Evolutionary conservation across 2,888 invertebrate genomes (phyloP), one percentile per base, ranked within the genome.

Genomic region (Agriotes lineatus): DNA sequence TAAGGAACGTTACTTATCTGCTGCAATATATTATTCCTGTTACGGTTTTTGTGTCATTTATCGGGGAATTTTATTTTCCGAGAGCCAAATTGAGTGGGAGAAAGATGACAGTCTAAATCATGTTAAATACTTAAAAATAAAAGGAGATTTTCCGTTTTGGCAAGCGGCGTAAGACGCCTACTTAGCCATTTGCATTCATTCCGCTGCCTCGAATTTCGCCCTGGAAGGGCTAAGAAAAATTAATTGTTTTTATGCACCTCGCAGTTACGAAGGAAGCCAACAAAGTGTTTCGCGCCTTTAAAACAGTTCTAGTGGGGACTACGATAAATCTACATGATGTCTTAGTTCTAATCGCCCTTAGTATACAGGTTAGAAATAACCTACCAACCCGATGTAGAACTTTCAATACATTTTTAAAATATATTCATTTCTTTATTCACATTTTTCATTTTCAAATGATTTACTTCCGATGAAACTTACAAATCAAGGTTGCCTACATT

Each of bases 241-340:
- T 64, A 64, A 64, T 64, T 64, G 63, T 64, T 54, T 64, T 64
- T 64, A 64, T 64, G 63, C 63, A 64, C 56, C 56, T 64, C 37
- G 33, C 42, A 22, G 52, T 54, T 14, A 42, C 52, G 42, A 19
- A 48, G 62, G 54, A 62, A 54, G 39, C 42, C 62, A 33, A 52
- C 62, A 62, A 52, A 62, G 42, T 62, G 62, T 62, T 62, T 62
- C 42, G 20, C 52, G 42, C 62, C 1, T 52, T 61, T 39, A 62
- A 42, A 61, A 52, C 61, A 18, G 19, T 48, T 65, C 58, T 48
- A 65, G 57, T 58, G 12, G 48, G 18, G 45, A 18, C 18, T 22
- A 22, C 14, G 35, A 57, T 45, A 57, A 56, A 64, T 48, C 48
- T 48, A 48, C 12, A n/a, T 22, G 48, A 48, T n/a, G 5, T 14